Evolutionary conservation across 2,113 vertebrate genomes (phyloP), one percentile per base, ranked within the genome.

Genomic region (Blennius ocellaris): DNA sequence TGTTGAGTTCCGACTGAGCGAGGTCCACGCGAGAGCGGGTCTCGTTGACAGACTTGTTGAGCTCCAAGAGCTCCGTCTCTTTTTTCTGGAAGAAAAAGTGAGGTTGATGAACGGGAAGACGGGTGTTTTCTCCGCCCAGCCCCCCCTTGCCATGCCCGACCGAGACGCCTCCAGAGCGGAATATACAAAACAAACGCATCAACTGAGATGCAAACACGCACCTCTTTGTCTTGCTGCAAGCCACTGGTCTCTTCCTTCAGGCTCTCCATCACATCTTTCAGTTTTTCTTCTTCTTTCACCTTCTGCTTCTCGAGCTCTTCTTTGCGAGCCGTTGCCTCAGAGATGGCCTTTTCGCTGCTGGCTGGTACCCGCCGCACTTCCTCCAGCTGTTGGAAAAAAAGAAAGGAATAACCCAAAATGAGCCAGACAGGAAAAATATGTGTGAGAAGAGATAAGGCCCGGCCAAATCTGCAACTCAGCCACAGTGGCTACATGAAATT

Each of bases 151-250:
- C 21, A 2, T 30, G 21, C 21, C 21, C 4, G 21, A 30, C 21
- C 21, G 4, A 30, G 21, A 4, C 4, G 21, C 4, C 21, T 4
- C 21, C 21, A 30, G 21, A 30, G 21, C 21, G 4, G 21, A 30
- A 30, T 30, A 30, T 30, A 30, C 21, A 30, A 30, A 30, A 30
- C 21, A 30, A 30, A 30, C 2, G 21, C 2, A 30, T 30, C 4
- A 30, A 54, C 9, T 8, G 7, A 6, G 16, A 65, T n/a, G 3
- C 6, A 40, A 2, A 51, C 15, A 57, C 62, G 5, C 15, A 92
- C 98, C 94, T 98, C 95, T 90, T 98, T 99, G 66, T 99, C 96
- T 64, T 96, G 90, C 82, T 96, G 96, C 58, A 98, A 90, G 3
- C 89, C 96, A 21, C 90, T 94, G 12, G 97, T 99, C 92, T 99